Percentiles rank a stretch among this genome's conserved stretches.
These are phyloP conservation scores for Lamellibrachia columna DNA, from an alignment of 2,888 invertebrate species.

Conservation along the genomic window DNA sequence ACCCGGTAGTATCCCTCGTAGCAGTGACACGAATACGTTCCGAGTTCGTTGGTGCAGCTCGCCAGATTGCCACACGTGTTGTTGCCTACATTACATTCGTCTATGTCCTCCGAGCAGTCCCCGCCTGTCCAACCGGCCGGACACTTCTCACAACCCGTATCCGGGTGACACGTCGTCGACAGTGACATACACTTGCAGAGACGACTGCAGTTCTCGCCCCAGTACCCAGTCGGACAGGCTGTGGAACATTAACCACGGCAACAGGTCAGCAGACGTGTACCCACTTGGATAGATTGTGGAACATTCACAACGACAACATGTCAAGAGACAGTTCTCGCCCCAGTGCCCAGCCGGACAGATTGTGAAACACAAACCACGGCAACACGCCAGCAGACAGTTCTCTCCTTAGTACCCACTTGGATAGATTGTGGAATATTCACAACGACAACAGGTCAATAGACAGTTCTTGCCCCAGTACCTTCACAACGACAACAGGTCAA, in stretches of 20 bases:
- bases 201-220: neutral
- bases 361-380: too few relatives aligned
- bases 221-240: neutral
- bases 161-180: neutral
- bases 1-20: neutral
- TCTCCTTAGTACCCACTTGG: too few relatives aligned
- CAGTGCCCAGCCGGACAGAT: too few relatives aligned
- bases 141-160: neutral
- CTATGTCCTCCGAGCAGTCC: neutral
- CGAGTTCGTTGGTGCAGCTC: neutral
- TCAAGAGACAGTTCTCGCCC: too few relatives aligned
- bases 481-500: neutral
- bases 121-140: neutral
- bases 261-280: too few relatives aligned
- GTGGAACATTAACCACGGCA: neutral
- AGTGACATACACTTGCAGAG: neutral
- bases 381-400: too few relatives aligned
- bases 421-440: too few relatives aligned
- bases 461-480: too few relatives aligned
- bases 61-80: neutral
- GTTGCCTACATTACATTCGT: neutral
- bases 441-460: too few relatives aligned
- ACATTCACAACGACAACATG: too few relatives aligned
- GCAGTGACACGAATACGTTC: neutral
- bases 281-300: too few relatives aligned